Conservation (phyloP, 2,797 vertebrate genomes). For the Alca torda region DNA sequence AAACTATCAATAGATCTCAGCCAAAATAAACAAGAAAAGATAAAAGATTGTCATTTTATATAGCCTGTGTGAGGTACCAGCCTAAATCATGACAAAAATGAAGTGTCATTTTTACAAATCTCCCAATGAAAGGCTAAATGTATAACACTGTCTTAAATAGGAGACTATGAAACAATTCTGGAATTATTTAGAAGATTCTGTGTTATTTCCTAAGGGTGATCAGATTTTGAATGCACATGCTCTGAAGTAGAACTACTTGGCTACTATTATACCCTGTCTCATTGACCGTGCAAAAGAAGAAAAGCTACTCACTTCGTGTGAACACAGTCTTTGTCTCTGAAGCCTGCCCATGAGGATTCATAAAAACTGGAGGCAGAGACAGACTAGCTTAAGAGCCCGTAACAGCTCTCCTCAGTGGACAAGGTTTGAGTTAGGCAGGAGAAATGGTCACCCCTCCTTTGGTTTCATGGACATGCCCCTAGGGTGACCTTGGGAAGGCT, state of each 20-base stretch:
- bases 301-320: background rate
- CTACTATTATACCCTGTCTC: background rate
- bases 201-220: background rate
- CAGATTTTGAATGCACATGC: background rate
- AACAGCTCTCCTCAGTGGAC: background rate
- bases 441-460: background rate
- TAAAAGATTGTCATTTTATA: background rate
- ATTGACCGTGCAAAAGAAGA: background rate
- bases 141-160: background rate
- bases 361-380: background rate
- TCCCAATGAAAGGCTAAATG: background rate
- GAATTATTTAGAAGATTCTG: background rate
- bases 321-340: background rate
- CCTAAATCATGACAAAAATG: background rate
- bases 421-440: background rate
- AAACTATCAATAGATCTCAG: background rate
- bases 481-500: background rate
- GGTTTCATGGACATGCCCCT: background rate
- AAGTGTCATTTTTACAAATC: background rate
- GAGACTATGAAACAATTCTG: background rate
- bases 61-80: background rate
- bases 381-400: background rate
- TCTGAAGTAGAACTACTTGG: background rate
- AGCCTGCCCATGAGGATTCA: background rate
- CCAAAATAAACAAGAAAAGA: background rate